Evolutionary conservation across 2,888 invertebrate genomes (phyloP).

Genomic region (Piscicola geometra): DNA sequence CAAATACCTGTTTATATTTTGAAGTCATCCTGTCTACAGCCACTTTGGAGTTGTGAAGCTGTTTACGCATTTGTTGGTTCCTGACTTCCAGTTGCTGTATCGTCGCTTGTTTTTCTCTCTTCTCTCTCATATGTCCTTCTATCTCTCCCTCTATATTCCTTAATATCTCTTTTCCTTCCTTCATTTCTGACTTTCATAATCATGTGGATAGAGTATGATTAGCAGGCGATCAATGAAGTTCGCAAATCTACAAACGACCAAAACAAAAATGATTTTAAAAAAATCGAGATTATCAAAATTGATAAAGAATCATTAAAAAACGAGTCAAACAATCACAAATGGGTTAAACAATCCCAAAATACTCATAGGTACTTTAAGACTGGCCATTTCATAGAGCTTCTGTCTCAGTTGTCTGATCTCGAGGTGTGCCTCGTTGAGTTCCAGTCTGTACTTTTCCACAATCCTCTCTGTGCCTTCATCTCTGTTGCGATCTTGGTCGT

Average conservation of each 20-base stretch:
- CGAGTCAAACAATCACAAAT: no score
- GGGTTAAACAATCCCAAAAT: no score
- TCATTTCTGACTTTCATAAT: constrained; percentile 2
- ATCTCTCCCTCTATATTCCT: not conserved
- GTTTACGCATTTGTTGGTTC: not conserved
- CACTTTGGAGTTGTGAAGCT: not conserved
- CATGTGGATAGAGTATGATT: not conserved
- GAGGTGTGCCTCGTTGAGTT: constrained; percentile 74
- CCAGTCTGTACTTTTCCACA: constrained; percentile 73
- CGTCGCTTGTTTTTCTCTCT: not conserved
- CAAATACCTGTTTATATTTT: not conserved
- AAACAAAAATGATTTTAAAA: no score
- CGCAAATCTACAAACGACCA: not conserved
- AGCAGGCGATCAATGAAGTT: not conserved
- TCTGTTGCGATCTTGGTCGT: constrained; percentile 49
- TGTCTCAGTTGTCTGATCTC: constrained; percentile 80
- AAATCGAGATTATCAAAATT: no score
- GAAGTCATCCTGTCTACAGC: not conserved
- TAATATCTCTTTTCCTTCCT: not conserved
- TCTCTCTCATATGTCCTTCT: not conserved
- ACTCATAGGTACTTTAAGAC: constrained; percentile 48
- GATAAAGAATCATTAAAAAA: no score
- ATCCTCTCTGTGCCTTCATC: constrained; percentile 70
- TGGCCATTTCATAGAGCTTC: constrained; percentile 52
- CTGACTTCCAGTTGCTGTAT: not conserved